These are phyloP conservation scores for Osmerus mordax DNA, from an alignment of 2,113 vertebrate species.

Conservation along the genomic window DNA sequence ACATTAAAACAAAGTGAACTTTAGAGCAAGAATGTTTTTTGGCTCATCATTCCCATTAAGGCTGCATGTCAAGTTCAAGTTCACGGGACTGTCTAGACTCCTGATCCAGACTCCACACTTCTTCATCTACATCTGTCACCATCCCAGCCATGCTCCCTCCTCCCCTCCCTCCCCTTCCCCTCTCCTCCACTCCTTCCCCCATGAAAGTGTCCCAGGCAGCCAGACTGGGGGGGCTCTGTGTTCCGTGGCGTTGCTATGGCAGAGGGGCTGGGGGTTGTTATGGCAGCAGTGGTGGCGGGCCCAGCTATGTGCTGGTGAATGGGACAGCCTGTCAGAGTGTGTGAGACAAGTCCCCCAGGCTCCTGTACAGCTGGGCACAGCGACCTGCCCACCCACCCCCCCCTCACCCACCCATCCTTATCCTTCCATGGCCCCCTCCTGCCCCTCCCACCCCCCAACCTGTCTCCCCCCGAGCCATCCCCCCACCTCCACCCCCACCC, in stretches of 20 bases:
- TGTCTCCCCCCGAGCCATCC: conserved; percentile 32
- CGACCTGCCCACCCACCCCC: conserved; percentile 51
- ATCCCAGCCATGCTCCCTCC: not conserved
- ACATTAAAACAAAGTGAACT: too few species aligned
- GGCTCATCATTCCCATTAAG: conserved; percentile 8
- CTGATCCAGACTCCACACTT: conserved; percentile 36
- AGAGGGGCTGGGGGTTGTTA: conserved; percentile 88
- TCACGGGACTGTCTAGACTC: conserved; percentile 65
- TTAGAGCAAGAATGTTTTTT: too few species aligned
- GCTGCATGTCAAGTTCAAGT: conserved; percentile 76
- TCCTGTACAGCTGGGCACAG: conserved; percentile 83
- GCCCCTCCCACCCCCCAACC: not conserved
- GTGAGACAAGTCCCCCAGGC: conserved; percentile 81
- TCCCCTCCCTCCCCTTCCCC: conserved; percentile 16
- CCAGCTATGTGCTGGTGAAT: conserved; percentile 85
- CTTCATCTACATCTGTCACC: conserved; percentile 58
- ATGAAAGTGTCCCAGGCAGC: conserved; percentile 11
- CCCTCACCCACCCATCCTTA: not conserved
- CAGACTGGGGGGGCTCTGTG: conserved; percentile 48
- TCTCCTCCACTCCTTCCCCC: conserved; percentile 5
- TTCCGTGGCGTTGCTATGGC: conserved; percentile 86
- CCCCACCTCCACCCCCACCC: conserved; percentile 11
- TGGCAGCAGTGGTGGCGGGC: conserved; percentile 82
- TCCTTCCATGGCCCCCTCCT: conserved; percentile 34
- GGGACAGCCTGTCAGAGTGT: conserved; percentile 91